Conservation (phyloP, 2,888 invertebrate genomes). For the Drosophila subquinaria region DNA sequence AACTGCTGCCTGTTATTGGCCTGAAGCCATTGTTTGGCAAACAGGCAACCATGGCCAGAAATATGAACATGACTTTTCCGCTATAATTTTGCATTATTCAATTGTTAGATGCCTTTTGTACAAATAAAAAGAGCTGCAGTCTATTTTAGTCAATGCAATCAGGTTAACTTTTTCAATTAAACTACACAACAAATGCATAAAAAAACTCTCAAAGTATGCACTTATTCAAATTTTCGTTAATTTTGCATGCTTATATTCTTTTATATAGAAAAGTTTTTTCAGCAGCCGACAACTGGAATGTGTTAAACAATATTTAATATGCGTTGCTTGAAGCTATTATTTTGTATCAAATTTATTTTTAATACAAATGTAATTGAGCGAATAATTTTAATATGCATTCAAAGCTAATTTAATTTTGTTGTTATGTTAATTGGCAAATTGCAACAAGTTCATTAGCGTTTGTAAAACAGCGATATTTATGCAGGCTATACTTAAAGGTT, state of each 20-base stretch:
- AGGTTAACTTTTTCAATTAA: slow-evolving; percentile 24
- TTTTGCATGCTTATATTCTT: slow-evolving; percentile 2
- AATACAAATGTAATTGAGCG: slow-evolving; percentile 28
- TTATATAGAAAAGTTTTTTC: no score
- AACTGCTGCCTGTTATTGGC: slow-evolving; percentile 52
- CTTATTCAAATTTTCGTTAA: slow-evolving; percentile 9
- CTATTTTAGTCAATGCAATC: background rate
- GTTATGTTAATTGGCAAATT: slow-evolving; percentile 15
- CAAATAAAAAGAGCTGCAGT: background rate
- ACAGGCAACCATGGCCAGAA: slow-evolving; percentile 12
- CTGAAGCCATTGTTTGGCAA: slow-evolving; percentile 20
- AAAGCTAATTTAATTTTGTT: slow-evolving; percentile 1
- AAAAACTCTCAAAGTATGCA: background rate
- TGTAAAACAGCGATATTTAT: background rate
- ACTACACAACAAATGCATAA: background rate
- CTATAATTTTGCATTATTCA: background rate
- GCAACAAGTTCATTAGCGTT: slow-evolving; percentile 9
- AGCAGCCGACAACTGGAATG: background rate
- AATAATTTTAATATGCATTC: slow-evolving; percentile 19
- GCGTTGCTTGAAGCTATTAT: slow-evolving; percentile 14
- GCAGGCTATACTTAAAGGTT: no score
- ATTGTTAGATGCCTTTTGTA: background rate
- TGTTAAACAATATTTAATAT: slow-evolving; percentile 7
- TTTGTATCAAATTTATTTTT: slow-evolving; percentile 11
- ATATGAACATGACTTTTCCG: background rate